These are phyloP conservation scores for Stylophora pistillata DNA, from an alignment of 64 coral and sea anemone species.

Conservation along the genomic window DNA sequence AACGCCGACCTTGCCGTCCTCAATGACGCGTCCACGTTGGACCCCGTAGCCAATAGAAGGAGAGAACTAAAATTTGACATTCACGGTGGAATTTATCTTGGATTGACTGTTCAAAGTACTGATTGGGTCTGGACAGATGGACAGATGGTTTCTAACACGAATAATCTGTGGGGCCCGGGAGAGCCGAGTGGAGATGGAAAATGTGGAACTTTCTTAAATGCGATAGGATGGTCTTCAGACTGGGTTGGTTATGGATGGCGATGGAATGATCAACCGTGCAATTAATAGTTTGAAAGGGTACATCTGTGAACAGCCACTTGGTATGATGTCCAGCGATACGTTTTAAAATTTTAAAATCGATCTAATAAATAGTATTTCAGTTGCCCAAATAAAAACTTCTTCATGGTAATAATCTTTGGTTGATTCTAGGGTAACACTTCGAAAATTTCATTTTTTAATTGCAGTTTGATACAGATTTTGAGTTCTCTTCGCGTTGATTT, in stretches of 20 bases:
- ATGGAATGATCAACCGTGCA: neutral
- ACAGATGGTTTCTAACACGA: neutral
- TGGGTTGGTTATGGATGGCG: conserved; percentile 27
- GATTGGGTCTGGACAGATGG: conserved; percentile 9
- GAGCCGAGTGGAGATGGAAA: conserved; percentile 33
- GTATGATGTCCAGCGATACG: neutral
- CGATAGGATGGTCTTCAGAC: conserved; percentile 1
- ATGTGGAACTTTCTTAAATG: conserved; percentile 27
- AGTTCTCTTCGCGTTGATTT: too few species aligned
- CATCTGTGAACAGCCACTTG: conserved; percentile 16
- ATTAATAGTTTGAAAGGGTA: neutral
- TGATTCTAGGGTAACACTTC: too few species aligned
- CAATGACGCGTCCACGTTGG: neutral
- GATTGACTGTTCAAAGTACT: neutral
- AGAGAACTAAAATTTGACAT: neutral
- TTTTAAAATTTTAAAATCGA: neutral
- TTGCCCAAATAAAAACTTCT: too few species aligned
- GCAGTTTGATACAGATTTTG: too few species aligned
- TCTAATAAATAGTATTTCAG: too few species aligned
- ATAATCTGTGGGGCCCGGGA: conserved; percentile 12
- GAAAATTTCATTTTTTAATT: too few species aligned
- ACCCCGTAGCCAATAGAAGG: neutral
- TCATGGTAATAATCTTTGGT: too few species aligned
- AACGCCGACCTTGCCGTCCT: conserved; percentile 18
- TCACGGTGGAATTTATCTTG: neutral